Evolutionary conservation across 1,140 invertebrate species (phyloP).

Genomic region (Dreissena rostriformis): DNA sequence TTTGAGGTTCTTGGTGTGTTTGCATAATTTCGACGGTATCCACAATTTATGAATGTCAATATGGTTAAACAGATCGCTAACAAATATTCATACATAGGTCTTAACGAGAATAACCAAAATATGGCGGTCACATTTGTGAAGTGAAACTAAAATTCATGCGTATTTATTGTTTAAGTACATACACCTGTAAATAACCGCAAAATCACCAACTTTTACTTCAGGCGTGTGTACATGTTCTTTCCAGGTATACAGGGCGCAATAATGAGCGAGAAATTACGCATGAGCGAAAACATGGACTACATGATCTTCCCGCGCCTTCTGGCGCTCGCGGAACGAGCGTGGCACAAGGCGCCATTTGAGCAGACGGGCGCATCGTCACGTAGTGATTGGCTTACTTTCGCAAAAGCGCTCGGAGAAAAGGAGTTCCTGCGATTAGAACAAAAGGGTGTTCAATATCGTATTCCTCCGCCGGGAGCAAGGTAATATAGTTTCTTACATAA

Average conservation of each 20-base stretch:
- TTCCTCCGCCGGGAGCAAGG: slow-evolving; percentile 65
- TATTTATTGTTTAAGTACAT: too few species aligned
- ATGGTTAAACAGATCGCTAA: too few species aligned
- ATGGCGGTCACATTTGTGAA: too few species aligned
- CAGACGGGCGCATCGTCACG: background rate
- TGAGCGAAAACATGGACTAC: slow-evolving; percentile 56
- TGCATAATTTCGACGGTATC: too few species aligned
- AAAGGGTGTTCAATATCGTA: slow-evolving; percentile 59
- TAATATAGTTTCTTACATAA: background rate
- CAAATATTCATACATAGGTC: too few species aligned
- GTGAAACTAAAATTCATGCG: too few species aligned
- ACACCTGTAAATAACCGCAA: too few species aligned
- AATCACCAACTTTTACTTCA: too few species aligned
- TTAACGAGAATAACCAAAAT: too few species aligned
- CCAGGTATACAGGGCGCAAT: slow-evolving; percentile 62
- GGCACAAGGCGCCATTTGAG: slow-evolving; percentile 69
- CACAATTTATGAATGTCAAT: too few species aligned
- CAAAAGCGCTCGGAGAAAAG: slow-evolving; percentile 60
- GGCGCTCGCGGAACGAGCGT: slow-evolving; percentile 67
- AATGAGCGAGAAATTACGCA: slow-evolving; percentile 63
- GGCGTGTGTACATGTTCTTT: background rate
- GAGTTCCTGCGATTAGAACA: slow-evolving; percentile 62
- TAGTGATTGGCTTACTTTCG: slow-evolving; percentile 28
- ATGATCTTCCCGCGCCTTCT: slow-evolving; percentile 66
- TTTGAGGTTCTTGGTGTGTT: too few species aligned